phyloP scores from a whole-genome alignment of 2,888 invertebrate species.

The Lucinisca nassula region DNA sequence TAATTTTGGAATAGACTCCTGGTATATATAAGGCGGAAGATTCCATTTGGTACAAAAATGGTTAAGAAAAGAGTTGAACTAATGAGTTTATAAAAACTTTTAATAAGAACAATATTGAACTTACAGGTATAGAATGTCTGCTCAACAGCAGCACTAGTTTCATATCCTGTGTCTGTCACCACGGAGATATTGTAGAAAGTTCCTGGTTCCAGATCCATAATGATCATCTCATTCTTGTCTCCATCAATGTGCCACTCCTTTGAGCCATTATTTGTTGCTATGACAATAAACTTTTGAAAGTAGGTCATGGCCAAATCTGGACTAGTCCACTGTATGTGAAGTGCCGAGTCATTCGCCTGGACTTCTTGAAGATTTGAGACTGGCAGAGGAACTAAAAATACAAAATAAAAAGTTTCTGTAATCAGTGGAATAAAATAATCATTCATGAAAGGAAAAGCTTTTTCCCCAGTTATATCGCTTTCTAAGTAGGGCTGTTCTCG shows the following conservation, averaged over 20 bases:
- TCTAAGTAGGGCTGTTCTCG: too few species aligned
- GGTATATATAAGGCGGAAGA: too few species aligned
- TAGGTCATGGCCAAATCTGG: conserved; percentile 34
- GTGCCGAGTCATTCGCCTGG: conserved; percentile 34
- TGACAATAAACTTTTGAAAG: conserved; percentile 37
- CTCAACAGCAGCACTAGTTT: conserved; percentile 61
- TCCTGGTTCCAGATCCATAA: conserved; percentile 70
- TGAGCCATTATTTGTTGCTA: conserved; percentile 32
- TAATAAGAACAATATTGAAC: too few species aligned
- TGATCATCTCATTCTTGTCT: conserved; percentile 43
- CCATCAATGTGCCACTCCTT: conserved; percentile 20
- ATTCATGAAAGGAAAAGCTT: too few species aligned
- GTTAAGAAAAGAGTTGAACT: too few species aligned
- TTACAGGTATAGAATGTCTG: conserved; percentile 72
- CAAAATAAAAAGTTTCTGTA: neutral
- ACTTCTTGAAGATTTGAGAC: conserved; percentile 46
- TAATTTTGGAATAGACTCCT: too few species aligned
- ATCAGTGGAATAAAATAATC: too few species aligned
- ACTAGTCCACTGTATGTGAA: conserved; percentile 55
- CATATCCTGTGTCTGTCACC: conserved; percentile 69
- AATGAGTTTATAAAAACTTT: too few species aligned
- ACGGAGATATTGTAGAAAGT: conserved; percentile 73
- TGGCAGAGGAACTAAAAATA: conserved; percentile 57
- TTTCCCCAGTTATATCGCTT: too few species aligned
- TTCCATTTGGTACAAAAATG: too few species aligned